Evolutionary conservation across 2,888 invertebrate species (phyloP).

Genomic region (Augiades crinisus): DNA sequence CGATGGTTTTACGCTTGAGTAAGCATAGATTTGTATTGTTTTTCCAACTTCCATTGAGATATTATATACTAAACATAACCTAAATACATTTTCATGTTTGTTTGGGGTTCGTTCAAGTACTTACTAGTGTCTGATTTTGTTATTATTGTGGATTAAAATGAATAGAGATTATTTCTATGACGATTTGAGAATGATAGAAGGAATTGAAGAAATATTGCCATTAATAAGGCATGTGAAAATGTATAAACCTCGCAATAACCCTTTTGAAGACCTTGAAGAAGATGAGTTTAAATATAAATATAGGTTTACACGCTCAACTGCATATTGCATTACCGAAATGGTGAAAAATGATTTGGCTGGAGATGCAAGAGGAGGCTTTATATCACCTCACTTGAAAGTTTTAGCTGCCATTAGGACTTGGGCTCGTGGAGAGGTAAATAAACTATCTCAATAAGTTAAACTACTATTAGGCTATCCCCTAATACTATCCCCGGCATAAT

Average conservation of each 20-base stretch:
- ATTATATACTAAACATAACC: neutral
- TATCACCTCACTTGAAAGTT: slow-evolving; percentile 30
- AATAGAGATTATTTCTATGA: neutral
- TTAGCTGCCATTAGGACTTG: slow-evolving; percentile 29
- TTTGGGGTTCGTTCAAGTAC: slow-evolving; percentile 8
- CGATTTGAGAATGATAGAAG: neutral
- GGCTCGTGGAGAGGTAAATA: too few relatives aligned
- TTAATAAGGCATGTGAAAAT: slow-evolving; percentile 6
- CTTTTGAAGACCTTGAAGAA: slow-evolving; percentile 9
- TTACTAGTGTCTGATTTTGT: slow-evolving; percentile 5
- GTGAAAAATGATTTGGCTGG: slow-evolving; percentile 26
- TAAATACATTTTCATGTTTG: slow-evolving; percentile 2
- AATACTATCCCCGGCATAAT: neutral
- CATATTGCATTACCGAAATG: slow-evolving; percentile 23
- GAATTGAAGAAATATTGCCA: too few relatives aligned
- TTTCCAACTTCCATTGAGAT: too few relatives aligned
- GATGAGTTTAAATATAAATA: slow-evolving; percentile 25
- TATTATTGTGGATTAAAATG: slow-evolving; percentile 1
- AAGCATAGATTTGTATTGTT: too few relatives aligned
- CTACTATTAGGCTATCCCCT: neutral
- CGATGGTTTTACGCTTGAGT: too few relatives aligned
- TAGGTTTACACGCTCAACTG: slow-evolving; percentile 23
- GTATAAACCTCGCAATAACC: slow-evolving; percentile 9
- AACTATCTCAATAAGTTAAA: too few relatives aligned
- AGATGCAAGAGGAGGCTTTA: slow-evolving; percentile 27